These are phyloP conservation scores for Lacanobia oleracea DNA, from an alignment of 2,888 invertebrate species.

Conservation along the genomic window DNA sequence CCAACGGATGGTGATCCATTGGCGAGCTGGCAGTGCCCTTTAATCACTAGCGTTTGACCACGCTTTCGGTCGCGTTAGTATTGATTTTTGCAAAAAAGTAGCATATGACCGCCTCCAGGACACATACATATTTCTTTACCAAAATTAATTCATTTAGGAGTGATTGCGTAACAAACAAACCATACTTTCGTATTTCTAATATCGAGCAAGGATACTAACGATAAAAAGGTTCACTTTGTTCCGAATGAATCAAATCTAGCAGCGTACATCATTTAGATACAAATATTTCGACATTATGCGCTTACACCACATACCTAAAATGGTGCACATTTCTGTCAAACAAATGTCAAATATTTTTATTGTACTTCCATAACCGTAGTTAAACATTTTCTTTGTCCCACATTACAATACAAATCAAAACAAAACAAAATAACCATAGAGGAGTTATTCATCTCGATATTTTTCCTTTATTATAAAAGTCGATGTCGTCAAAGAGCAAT, in stretches of 20 bases:
- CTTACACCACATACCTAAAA: not conserved
- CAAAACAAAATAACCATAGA: conserved; percentile 17
- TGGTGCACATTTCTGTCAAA: not conserved
- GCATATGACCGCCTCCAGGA: too few relatives aligned
- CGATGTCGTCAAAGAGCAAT: conserved; percentile 11
- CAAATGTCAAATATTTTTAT: conserved; percentile 14
- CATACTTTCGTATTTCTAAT: too few relatives aligned
- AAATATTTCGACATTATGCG: not conserved
- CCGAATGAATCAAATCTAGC: not conserved
- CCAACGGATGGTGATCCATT: too few relatives aligned
- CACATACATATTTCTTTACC: too few relatives aligned
- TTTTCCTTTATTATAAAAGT: conserved; percentile 15
- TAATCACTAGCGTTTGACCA: too few relatives aligned
- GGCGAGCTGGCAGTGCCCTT: too few relatives aligned
- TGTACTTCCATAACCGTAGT: not conserved
- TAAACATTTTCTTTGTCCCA: not conserved
- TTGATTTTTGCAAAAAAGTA: too few relatives aligned
- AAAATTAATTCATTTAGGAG: too few relatives aligned
- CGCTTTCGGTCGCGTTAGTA: too few relatives aligned
- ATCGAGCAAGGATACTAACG: too few relatives aligned
- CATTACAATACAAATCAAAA: conserved; percentile 7
- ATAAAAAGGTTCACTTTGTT: not conserved
- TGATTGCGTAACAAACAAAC: not conserved
- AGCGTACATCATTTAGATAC: not conserved
- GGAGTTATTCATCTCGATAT: conserved; percentile 1